A percentile compares a stretch with the other conserved stretches of the same genome.
phyloP scores from a whole-genome alignment of 2,113 vertebrate species.

The Pachyramphus minor region DNA sequence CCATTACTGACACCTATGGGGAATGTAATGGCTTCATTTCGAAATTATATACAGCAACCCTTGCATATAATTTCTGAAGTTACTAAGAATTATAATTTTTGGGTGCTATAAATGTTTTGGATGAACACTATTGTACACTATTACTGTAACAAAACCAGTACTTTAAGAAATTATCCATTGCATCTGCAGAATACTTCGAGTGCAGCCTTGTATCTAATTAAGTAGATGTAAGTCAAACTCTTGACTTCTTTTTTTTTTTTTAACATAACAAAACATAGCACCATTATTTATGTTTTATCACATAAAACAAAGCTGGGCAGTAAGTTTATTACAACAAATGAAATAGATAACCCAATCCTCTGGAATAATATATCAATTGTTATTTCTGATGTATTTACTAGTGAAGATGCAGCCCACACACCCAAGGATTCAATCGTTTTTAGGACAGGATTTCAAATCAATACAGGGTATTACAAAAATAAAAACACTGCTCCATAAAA shows the following conservation, averaged over 20 bases:
- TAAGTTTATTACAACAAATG: not conserved
- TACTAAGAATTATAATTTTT: not conserved
- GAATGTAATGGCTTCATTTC: not conserved
- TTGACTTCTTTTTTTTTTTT: not conserved
- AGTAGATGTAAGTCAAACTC: not conserved
- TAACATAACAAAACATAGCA: not conserved
- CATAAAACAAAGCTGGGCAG: not conserved
- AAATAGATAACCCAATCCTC: not conserved
- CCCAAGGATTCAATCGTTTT: not conserved
- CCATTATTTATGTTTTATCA: not conserved
- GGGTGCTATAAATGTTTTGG: not conserved
- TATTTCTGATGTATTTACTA: not conserved
- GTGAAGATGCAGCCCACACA: not conserved
- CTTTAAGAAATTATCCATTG: not conserved
- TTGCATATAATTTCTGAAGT: not conserved
- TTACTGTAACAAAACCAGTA: not conserved
- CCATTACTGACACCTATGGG: not conserved
- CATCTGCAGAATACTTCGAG: not conserved
- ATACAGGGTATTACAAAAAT: not conserved
- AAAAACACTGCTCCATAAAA: not conserved
- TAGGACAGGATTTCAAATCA: not conserved
- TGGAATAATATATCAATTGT: not conserved
- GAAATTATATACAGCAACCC: not conserved
- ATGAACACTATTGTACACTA: not conserved
- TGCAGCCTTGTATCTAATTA: not conserved